These are phyloP conservation scores for Halocaridina rubra DNA, from an alignment of 2,888 invertebrate species.

Conservation along the genomic window DNA sequence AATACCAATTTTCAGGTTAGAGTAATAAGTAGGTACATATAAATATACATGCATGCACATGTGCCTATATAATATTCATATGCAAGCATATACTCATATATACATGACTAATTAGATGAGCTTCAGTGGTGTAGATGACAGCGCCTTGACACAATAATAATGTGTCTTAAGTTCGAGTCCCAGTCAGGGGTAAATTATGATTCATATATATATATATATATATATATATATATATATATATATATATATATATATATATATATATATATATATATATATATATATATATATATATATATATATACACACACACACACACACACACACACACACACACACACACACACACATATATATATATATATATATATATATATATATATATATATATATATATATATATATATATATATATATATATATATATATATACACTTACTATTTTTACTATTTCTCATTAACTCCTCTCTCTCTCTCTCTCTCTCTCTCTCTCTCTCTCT, in stretches of 20 bases:
- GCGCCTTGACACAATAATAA: no score
- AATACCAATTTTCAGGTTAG: no score
- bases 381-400: neutral
- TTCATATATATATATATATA: neutral
- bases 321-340: neutral
- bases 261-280: neutral
- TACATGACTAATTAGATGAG: no score
- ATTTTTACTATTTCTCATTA: neutral
- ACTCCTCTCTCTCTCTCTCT: neutral
- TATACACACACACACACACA: neutral
- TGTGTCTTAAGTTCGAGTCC: no score
- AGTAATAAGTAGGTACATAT: no score
- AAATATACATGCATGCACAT: no score
- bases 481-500: conserved; percentile 11
- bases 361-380: neutral
- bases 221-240: neutral
- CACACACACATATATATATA: neutral
- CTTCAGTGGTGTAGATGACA: no score
- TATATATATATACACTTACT: neutral
- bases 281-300: neutral
- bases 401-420: neutral
- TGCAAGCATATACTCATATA: no score
- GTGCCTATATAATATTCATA: no score
- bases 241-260: neutral
- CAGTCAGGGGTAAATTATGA: no score